Conservation (phyloP, 2,113 vertebrate genomes). For the Mus spicilegus region DNA sequence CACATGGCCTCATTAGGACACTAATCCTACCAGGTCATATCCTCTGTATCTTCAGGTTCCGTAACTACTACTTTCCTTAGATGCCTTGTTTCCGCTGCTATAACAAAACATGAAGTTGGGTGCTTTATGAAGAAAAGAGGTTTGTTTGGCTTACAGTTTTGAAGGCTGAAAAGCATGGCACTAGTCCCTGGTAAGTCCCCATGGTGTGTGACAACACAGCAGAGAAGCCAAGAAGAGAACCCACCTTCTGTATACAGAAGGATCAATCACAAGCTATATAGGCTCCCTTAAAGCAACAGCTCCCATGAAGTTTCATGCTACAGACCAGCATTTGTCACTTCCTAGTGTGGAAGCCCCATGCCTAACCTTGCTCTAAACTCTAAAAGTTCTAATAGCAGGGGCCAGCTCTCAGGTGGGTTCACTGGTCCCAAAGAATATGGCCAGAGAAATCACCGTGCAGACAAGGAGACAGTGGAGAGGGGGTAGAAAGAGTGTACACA, state of each 20-base stretch:
- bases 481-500: too few relatives aligned
- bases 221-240: neutral
- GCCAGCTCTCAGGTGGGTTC: too few relatives aligned
- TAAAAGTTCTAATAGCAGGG: neutral
- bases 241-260: neutral
- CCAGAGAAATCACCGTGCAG: too few relatives aligned
- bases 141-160: neutral
- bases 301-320: neutral
- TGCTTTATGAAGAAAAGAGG: neutral
- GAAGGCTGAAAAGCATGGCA: neutral
- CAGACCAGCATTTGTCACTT: neutral
- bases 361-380: neutral
- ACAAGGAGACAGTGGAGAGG: too few relatives aligned
- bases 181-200: neutral
- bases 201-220: neutral
- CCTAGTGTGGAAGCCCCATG: neutral
- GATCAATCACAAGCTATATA: accelerated
- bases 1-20: neutral
- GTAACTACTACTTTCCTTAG: neutral
- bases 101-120: neutral
- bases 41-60: neutral
- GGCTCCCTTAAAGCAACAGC: neutral
- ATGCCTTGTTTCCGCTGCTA: neutral
- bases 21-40: neutral
- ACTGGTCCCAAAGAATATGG: too few relatives aligned